Percentiles rank a stretch among this genome's conserved stretches.
phyloP scores from a whole-genome alignment of 2,113 vertebrate species.

The Eupsittula cactorum region DNA sequence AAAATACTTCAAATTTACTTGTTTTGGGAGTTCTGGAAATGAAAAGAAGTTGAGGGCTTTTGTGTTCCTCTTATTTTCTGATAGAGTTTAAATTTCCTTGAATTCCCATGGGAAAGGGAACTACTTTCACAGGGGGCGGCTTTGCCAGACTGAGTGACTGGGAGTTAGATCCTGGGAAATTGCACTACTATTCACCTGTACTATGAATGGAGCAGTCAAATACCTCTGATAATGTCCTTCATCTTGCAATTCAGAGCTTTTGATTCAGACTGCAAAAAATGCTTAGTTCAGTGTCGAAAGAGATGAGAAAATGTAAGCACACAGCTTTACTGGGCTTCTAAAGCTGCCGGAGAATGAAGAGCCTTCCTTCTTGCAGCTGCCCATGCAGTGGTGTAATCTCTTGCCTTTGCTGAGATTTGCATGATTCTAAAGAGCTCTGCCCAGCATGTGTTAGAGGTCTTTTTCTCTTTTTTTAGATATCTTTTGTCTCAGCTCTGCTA shows the following conservation, averaged over 20 bases:
- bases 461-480: background rate
- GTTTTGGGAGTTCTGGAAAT: background rate
- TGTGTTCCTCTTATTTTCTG: constrained; percentile 52
- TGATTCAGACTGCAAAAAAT: background rate
- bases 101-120: constrained; percentile 64
- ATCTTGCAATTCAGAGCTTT: background rate
- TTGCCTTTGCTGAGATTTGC: background rate
- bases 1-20: constrained; percentile 46
- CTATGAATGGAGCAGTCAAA: background rate
- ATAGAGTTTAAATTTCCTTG: constrained; percentile 55
- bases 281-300: background rate
- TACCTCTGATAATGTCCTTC: background rate
- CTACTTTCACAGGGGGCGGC: background rate
- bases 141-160: background rate
- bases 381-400: background rate
- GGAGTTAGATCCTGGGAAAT: background rate
- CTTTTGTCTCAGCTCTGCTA: background rate
- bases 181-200: background rate
- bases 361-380: background rate
- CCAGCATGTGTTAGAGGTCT: background rate
- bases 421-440: background rate
- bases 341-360: background rate
- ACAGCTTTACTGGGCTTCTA: background rate
- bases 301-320: background rate
- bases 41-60: constrained; percentile 8